Percentiles rank a stretch among this genome's conserved stretches.
These are phyloP conservation scores for Poecile atricapillus DNA, from an alignment of 2,113 vertebrate species.

Conservation along the genomic window DNA sequence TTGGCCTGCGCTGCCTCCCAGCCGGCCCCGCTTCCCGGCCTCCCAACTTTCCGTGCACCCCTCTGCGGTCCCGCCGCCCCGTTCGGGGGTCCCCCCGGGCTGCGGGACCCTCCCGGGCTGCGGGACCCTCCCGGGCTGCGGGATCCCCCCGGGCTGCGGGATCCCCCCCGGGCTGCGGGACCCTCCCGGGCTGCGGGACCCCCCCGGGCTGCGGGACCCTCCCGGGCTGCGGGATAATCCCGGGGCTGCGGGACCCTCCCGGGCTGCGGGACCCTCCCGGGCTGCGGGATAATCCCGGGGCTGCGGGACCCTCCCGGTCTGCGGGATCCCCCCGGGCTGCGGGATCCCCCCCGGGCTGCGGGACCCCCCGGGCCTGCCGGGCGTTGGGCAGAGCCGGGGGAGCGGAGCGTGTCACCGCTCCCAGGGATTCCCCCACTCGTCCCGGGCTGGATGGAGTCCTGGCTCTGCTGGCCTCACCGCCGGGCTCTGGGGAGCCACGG, in stretches of 20 bases:
- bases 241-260: rapidly evolving
- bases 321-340: no score
- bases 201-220: rapidly evolving
- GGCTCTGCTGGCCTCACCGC: rapidly evolving
- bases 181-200: background rate
- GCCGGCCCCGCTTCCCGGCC: conserved; percentile 42
- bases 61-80: background rate
- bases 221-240: no score
- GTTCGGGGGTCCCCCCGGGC: background rate
- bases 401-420: background rate
- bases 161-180: no score
- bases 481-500: background rate
- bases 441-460: background rate
- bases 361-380: rapidly evolving
- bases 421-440: background rate
- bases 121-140: rapidly evolving
- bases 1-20: conserved; percentile 74
- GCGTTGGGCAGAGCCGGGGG: background rate
- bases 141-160: rapidly evolving
- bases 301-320: rapidly evolving
- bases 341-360: no score
- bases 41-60: conserved; percentile 52
- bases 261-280: rapidly evolving
- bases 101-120: rapidly evolving
- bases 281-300: rapidly evolving